Conservation (phyloP, 1,140 invertebrate genomes). For the Cydia strobilella region DNA sequence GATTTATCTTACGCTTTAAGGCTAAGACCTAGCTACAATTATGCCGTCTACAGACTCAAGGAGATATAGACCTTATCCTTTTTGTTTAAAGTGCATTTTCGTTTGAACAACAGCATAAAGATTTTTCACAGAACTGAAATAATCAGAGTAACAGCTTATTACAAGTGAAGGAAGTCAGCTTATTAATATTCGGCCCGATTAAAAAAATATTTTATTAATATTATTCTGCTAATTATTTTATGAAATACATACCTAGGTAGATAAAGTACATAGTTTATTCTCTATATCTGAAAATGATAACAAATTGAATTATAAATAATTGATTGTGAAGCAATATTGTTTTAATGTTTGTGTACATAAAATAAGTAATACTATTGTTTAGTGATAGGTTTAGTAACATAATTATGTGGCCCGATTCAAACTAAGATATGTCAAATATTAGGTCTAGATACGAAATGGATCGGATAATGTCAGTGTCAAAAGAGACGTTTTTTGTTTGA, state of each 20-base stretch:
- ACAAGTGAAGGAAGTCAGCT: no score
- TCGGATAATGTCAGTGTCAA: no score
- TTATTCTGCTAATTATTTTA: background rate
- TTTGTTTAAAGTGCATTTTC: background rate
- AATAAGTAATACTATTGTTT: conserved; percentile 6
- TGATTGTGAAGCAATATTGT: conserved; percentile 26
- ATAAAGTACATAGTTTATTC: background rate
- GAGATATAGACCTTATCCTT: background rate
- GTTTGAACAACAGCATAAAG: background rate
- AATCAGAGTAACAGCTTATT: background rate
- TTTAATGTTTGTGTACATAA: conserved; percentile 33
- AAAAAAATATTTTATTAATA: no score
- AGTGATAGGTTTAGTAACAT: conserved; percentile 8
- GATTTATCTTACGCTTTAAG: background rate
- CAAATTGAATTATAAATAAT: conserved; percentile 4
- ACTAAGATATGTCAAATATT: no score
- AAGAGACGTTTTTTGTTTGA: no score
- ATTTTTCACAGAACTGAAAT: background rate
- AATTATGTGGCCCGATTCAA: no score
- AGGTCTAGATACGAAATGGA: no score
- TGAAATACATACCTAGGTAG: background rate
- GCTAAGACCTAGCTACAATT: background rate
- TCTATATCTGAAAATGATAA: conserved; percentile 22
- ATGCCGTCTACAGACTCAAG: background rate
- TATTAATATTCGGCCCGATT: no score